Evolutionary conservation across 2,113 vertebrate species (phyloP).

Genomic region (Sula dactylatra): DNA sequence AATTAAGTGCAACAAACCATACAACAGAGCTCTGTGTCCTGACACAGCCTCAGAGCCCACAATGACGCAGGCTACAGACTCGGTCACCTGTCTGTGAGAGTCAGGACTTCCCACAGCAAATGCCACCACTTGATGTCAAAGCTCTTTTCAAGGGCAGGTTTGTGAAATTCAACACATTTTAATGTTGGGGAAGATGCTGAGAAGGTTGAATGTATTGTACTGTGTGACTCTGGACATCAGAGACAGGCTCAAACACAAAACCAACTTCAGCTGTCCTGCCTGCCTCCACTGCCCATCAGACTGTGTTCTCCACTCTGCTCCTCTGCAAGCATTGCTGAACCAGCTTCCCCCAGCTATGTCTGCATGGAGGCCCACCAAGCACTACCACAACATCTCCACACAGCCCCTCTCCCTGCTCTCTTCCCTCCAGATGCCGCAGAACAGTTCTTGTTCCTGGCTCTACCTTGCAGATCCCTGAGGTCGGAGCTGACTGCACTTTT

Average conservation of each 20-base stretch:
- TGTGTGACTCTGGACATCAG: neutral
- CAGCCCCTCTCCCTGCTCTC: neutral
- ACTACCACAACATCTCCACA: neutral
- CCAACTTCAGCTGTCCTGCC: neutral
- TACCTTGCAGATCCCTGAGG: neutral
- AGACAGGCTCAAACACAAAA: neutral
- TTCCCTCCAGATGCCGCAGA: neutral
- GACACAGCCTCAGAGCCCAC: neutral
- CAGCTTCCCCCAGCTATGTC: rapidly evolving
- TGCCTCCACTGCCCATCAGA: neutral
- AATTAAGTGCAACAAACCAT: neutral
- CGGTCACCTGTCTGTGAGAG: neutral
- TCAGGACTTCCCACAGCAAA: neutral
- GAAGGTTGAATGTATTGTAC: neutral
- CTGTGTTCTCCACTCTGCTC: neutral
- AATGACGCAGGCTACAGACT: neutral
- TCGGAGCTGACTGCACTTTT: neutral
- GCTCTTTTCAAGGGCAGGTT: neutral
- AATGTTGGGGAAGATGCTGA: neutral
- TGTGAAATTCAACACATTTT: neutral
- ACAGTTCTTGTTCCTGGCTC: neutral
- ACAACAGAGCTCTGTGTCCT: neutral
- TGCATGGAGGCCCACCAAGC: neutral
- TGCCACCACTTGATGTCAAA: neutral
- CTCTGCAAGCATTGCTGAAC: neutral